Evolutionary conservation across 1,140 invertebrate species (phyloP), one percentile per base, ranked within the genome.

Genomic region (Drosophila orena): DNA sequence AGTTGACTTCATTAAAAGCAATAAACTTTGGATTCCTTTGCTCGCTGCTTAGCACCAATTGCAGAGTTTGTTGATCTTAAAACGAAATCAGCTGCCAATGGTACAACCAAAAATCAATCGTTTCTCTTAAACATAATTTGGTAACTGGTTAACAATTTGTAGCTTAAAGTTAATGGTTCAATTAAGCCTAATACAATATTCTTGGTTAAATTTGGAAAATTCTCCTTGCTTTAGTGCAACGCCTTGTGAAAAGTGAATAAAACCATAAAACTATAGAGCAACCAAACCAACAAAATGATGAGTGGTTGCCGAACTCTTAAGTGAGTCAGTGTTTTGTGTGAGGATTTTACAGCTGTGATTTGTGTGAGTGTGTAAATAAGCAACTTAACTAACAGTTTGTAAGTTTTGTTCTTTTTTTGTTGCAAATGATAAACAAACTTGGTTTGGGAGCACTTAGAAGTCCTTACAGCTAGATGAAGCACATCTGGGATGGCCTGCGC

Each of bases 261-360:
- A 71, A 71, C 27, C 27, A 49, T 69, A 35, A 70, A 69, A 40
- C 22, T 8, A 47, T 38, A 47, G 27, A 71, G 17, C 22, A 68
- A 85, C 81, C 78, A 79, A 88, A 81, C 75, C 79, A 83, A 72
- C 54, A 75, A 88, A 89, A 79, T 72, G 66, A 71, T 70, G 65
- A 75, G 42, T 49, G 55, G 52, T 77, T 56, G 62, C 30, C 69
- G 49, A 52, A 77, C 60, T 75, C 61, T 83, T 61, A 72, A 53
- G 54, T 83, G 70, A 56, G 75, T 35, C 12, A 60, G 54, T 59
- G 50, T 49, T 49, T 27, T 64, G 50, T 74, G 43, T 64, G 52
- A 56, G 69, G 58, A 74, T 74, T 75, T 38, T 56, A 75, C 71
- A 75, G 59, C 60, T 53, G 65, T 40, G 53, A 62, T 22, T 65